Conservation (phyloP, 2,797 vertebrate species). For the Micropoecilia bifurca region DNA sequence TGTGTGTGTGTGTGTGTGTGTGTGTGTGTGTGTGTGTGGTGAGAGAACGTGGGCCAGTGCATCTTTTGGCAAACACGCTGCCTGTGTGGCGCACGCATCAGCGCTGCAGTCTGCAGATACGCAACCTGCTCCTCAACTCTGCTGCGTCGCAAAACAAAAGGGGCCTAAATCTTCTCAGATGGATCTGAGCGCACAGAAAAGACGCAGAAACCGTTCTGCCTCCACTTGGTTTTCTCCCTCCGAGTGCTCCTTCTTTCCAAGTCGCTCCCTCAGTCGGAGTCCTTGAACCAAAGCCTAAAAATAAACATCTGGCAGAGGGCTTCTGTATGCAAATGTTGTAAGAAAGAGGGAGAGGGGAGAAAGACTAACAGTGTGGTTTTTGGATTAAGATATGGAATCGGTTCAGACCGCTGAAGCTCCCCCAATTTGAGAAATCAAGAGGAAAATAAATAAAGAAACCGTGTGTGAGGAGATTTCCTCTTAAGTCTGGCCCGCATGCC, state of each 20-base stretch:
- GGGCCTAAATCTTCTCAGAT: constrained; percentile 76
- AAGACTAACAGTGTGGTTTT: constrained; percentile 75
- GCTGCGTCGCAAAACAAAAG: constrained; percentile 74
- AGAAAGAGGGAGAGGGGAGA: constrained; percentile 60
- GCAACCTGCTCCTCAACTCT: constrained; percentile 70
- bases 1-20: constrained; percentile 13
- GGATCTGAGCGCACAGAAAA: constrained; percentile 70
- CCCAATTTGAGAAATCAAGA: constrained; percentile 68
- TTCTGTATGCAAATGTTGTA: constrained; percentile 79
- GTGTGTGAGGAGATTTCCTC: constrained; percentile 75
- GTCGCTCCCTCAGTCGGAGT: constrained; percentile 75
- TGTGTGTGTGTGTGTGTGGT: constrained; percentile 44
- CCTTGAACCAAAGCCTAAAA: constrained; percentile 81
- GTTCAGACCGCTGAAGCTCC: constrained; percentile 77
- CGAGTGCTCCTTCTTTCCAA: constrained; percentile 48
- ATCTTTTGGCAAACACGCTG: constrained; percentile 60
- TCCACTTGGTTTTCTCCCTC: constrained; percentile 40
- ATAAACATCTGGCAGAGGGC: constrained; percentile 80
- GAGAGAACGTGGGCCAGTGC: constrained; percentile 59
- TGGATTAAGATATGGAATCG: constrained; percentile 79
- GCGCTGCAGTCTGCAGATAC: constrained; percentile 76
- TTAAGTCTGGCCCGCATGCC: constrained; percentile 72
- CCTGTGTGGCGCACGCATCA: constrained; percentile 51
- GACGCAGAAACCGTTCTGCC: constrained; percentile 57
- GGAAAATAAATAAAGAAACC: constrained; percentile 75